phyloP scores from a whole-genome alignment of 2,888 invertebrate genomes.

The Euzophera pinguis region DNA sequence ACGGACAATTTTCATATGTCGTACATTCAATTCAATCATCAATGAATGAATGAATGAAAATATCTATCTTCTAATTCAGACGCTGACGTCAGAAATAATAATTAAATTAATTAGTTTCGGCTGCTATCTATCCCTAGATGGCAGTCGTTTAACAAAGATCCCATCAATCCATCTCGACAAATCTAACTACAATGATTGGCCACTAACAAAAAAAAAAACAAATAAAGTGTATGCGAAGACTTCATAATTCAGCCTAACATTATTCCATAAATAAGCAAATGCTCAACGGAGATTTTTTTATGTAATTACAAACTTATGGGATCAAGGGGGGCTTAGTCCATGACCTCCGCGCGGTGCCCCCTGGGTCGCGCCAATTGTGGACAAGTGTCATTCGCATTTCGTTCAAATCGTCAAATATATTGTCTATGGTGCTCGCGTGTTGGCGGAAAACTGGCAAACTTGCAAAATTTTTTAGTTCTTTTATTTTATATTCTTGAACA shows the following conservation, averaged over 20 bases:
- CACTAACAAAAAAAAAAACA: too few relatives aligned
- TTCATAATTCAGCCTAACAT: constrained; percentile 1
- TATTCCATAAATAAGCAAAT: constrained; percentile 5
- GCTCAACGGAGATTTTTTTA: constrained; percentile 15
- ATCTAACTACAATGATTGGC: too few relatives aligned
- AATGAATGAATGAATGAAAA: too few relatives aligned
- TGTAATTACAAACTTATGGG: constrained; percentile 31
- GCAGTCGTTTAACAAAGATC: too few relatives aligned
- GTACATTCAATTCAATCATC: too few relatives aligned
- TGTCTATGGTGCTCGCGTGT: constrained; percentile 31
- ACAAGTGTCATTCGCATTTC: constrained; percentile 58
- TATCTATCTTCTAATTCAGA: too few relatives aligned
- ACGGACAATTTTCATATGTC: not conserved
- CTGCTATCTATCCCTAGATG: too few relatives aligned
- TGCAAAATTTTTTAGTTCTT: too few relatives aligned
- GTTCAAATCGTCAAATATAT: constrained; percentile 26
- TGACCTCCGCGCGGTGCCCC: constrained; percentile 78
- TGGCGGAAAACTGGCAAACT: constrained; percentile 2
- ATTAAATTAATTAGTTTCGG: too few relatives aligned
- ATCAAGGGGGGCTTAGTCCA: constrained; percentile 74
- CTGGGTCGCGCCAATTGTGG: constrained; percentile 77
- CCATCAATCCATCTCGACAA: too few relatives aligned
- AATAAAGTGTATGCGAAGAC: not conserved
- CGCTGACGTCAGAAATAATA: too few relatives aligned
- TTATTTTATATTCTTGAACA: too few relatives aligned